Evolutionary conservation across 2,888 invertebrate genomes (phyloP), one percentile per base, ranked within the genome.

Genomic region (Lathronympha strigana): DNA sequence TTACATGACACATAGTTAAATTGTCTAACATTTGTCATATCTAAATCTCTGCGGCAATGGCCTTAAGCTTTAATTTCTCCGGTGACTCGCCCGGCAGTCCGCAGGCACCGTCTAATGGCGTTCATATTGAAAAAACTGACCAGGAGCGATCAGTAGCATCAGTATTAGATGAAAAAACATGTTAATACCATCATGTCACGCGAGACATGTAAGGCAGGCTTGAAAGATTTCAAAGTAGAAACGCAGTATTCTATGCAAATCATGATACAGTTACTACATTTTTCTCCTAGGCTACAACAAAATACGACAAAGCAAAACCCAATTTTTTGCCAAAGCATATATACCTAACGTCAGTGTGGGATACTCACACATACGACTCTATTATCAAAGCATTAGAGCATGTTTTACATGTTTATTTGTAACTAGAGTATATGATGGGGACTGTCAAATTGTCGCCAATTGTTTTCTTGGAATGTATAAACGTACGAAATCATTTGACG

Each of bases 111-210:
- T 19, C 13, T 58, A 63, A 64, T 66, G 58, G n/a, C 17, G 33
- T 47, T 45, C 15, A 25, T 60, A 60, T 9, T 47, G 38, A 66
- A 66, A 63, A 66, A 66, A 45, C 51, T 36, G 50, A 36, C 53
- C 45, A 54, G 31, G 51, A 28, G 43, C 57, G 2, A 17, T 54
- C 67, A 54, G 67, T 64, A 67, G 67, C 67, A 36, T 25, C 38
- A 49, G 21, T 54, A 54, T 50, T 55, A 64, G 33, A 13, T 31
- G 15, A 38, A 61, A 67, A 61, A 67, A 64, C 53, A 47, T 55
- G 63, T 47, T 58, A 69, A 67, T 61, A 62, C 49, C 63, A 50
- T 51, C 67, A 67, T 64, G 58, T 61, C 67, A 69, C 69, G 69
- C 69, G 55, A 64, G 31, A n/a, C 23, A 8, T n/a, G n/a, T 47